Percentiles rank a stretch among this genome's conserved stretches.
phyloP scores from a whole-genome alignment of 2,888 invertebrate genomes.

The Drosophila conformis region DNA sequence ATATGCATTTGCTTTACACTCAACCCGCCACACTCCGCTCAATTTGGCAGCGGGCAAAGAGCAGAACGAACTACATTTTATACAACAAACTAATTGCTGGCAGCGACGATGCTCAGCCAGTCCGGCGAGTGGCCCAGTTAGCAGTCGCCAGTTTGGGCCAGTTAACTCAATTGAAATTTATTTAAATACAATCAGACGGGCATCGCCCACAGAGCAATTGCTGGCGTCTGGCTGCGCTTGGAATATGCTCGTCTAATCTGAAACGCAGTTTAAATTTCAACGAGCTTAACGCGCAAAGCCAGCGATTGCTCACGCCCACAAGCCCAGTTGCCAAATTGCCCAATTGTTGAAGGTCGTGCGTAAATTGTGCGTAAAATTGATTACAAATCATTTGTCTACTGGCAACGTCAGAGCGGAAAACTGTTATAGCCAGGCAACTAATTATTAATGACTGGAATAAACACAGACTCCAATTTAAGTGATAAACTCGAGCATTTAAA shows the following conservation, averaged over 20 bases:
- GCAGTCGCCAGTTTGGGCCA: slow-evolving; percentile 37
- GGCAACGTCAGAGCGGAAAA: slow-evolving; percentile 6
- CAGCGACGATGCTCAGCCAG: slow-evolving; percentile 11
- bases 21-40: slow-evolving; percentile 21
- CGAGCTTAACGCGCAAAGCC: slow-evolving; percentile 28
- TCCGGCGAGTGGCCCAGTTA: slow-evolving; percentile 51
- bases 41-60: slow-evolving; percentile 53
- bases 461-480: background rate
- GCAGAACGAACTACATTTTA: slow-evolving; percentile 49
- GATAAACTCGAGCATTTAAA: background rate
- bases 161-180: slow-evolving; percentile 76
- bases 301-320: slow-evolving; percentile 18
- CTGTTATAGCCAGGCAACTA: background rate
- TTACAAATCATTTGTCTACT: slow-evolving; percentile 14
- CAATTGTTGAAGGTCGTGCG: background rate
- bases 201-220: slow-evolving; percentile 57
- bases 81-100: slow-evolving; percentile 50
- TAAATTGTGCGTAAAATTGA: slow-evolving; percentile 48
- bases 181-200: slow-evolving; percentile 72
- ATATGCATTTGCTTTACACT: slow-evolving; percentile 15
- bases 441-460: background rate
- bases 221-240: slow-evolving; percentile 25
- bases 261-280: slow-evolving; percentile 34
- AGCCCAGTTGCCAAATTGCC: background rate
- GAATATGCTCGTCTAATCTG: slow-evolving; percentile 4